Base-by-base conservation (phyloP, 2,888 invertebrate species). In the Clitarchus hookeri region DNA sequence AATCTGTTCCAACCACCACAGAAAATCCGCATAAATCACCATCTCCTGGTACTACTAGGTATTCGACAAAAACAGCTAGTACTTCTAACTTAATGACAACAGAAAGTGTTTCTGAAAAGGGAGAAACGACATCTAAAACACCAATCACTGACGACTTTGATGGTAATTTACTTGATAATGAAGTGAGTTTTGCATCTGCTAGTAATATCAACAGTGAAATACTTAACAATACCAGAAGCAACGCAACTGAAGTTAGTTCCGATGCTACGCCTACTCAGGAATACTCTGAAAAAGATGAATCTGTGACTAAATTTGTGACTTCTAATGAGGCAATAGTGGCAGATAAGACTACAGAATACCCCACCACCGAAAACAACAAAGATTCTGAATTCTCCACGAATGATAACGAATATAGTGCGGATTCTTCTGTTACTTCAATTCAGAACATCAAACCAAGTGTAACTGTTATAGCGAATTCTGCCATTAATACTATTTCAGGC, bases 401-500 rank as follows among this genome's bases (percentile, higher is more conserved):
- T 65, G 65, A 65, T 27, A 82, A 44, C 12, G 44, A 36, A 44
- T 82, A 16, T 82, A 44, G 36, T 27, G 23, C 25, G 82, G 26
- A 44, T 19, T 82, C 82, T 82, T 44, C 82, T 27, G 82, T 82
- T 6, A 82, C 82, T 82, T 36, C 82, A 8, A 82, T 36, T 82
- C 36, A 82, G 82, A 82, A 44, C 44, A 44, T 44, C 27, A 44
- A 82, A 13, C 36, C 36, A 36, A 82, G 82, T 82, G 36, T 36
- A n/a, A 44, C 25, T 9, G 53, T 27, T 83, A 79, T 44, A 13
- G 79, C 79, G n/a, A 23, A 23, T 53, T 27, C 85, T n/a, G 86
- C 88, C 84, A 9, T 86, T 27, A 48, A 65, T 77, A 48, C 85
- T 83, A 16, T 54, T 84, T 8, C 88, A 79, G 79, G 80, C 83